These are phyloP conservation scores for Epinotia nisella DNA, from an alignment of 2,888 invertebrate genomes.

Conservation along the genomic window DNA sequence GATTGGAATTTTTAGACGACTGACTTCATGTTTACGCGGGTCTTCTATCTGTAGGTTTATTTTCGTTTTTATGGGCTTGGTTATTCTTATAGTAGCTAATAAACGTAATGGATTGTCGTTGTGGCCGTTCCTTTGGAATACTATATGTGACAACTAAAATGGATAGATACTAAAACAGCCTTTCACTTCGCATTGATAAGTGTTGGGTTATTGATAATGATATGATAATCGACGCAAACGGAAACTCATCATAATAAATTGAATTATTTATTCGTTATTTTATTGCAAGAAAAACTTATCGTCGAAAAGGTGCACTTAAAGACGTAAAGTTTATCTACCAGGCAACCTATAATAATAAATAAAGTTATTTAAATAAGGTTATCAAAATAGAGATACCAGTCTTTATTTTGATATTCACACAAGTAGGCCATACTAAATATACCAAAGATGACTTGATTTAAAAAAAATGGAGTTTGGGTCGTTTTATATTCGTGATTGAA, in stretches of 20 bases:
- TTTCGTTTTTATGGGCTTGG: conserved; percentile 22
- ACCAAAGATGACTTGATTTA: no score
- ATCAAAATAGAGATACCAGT: background rate
- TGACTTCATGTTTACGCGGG: conserved; percentile 26
- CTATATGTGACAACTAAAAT: background rate
- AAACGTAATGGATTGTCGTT: conserved; percentile 1
- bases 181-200: background rate
- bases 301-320: no score
- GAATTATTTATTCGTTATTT: no score
- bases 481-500: no score
- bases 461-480: no score
- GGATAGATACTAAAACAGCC: background rate
- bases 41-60: conserved; percentile 19
- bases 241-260: background rate
- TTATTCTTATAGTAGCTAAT: conserved; percentile 7
- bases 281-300: no score
- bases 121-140: background rate
- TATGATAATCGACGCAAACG: conserved; percentile 2
- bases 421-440: no score
- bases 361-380: no score
- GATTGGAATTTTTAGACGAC: conserved; percentile 38
- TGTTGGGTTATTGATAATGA: background rate
- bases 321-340: no score
- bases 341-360: no score
- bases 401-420: no score